Percentiles rank a stretch among this genome's conserved stretches.
phyloP scores from a whole-genome alignment of 2,113 vertebrate genomes.

The Amazona guildingii region DNA sequence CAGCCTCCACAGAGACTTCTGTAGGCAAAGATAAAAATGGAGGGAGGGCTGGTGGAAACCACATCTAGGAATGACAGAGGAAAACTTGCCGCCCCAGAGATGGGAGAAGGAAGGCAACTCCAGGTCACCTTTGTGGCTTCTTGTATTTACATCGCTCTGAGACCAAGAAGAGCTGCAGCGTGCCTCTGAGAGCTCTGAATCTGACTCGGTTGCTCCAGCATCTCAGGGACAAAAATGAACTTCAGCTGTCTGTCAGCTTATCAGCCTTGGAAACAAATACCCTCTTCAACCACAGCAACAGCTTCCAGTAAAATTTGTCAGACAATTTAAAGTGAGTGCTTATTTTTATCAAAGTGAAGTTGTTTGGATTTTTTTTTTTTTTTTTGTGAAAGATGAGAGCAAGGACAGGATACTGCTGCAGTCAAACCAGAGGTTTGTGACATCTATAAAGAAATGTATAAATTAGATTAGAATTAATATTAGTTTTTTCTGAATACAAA shows the following conservation, averaged over 20 bases:
- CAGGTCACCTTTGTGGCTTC: conserved; percentile 22
- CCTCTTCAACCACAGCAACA: neutral
- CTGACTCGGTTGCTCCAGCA: neutral
- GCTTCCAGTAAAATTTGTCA: neutral
- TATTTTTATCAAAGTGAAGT: neutral
- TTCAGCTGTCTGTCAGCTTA: neutral
- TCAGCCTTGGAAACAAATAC: neutral
- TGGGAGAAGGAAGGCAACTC: neutral
- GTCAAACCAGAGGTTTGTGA: neutral
- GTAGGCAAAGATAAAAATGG: neutral
- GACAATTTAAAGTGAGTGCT: neutral
- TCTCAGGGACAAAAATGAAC: neutral
- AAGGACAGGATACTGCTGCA: neutral
- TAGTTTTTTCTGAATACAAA: neutral
- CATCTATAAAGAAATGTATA: neutral
- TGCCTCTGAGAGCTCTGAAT: neutral
- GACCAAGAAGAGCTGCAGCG: fast-evolving
- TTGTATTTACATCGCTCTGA: fast-evolving
- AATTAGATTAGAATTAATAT: neutral
- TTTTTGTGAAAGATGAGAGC: neutral
- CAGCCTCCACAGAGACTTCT: neutral
- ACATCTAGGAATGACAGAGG: neutral
- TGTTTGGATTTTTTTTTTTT: neutral
- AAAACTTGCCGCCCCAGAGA: neutral
- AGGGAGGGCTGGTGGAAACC: neutral